These are phyloP conservation scores for Bombus polaris DNA, from an alignment of 1,140 invertebrate species.

Conservation along the genomic window DNA sequence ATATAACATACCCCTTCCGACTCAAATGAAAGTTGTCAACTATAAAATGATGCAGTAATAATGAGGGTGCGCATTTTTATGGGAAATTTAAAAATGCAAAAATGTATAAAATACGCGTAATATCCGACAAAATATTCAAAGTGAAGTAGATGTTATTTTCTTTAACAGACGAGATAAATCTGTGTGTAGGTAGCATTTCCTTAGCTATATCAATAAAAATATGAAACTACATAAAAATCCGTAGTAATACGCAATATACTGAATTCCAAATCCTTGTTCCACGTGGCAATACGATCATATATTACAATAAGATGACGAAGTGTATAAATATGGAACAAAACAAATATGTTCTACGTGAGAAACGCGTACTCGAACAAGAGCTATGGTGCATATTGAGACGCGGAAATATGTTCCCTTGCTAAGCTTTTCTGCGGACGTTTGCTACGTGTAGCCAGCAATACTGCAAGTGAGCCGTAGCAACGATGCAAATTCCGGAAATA, in stretches of 20 bases:
- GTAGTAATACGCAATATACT: neutral
- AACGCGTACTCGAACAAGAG: neutral
- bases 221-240: too few relatives aligned
- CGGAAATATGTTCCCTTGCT: slow-evolving; percentile 24
- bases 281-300: neutral
- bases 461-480: neutral
- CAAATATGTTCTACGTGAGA: neutral
- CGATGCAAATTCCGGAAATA: slow-evolving; percentile 65
- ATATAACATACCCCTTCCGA: too few relatives aligned
- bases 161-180: too few relatives aligned
- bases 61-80: too few relatives aligned
- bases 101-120: too few relatives aligned
- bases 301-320: neutral
- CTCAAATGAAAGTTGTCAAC: too few relatives aligned
- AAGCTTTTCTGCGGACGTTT: slow-evolving; percentile 7
- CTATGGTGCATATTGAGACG: slow-evolving; percentile 6
- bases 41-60: too few relatives aligned
- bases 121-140: too few relatives aligned
- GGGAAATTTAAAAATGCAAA: too few relatives aligned
- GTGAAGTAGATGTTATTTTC: too few relatives aligned
- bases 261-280: neutral
- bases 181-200: too few relatives aligned
- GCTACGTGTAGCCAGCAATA: slow-evolving; percentile 5
- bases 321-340: neutral
- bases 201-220: too few relatives aligned